Base-by-base conservation (phyloP, 1,140 invertebrate species). In the Sogatella furcifera region DNA sequence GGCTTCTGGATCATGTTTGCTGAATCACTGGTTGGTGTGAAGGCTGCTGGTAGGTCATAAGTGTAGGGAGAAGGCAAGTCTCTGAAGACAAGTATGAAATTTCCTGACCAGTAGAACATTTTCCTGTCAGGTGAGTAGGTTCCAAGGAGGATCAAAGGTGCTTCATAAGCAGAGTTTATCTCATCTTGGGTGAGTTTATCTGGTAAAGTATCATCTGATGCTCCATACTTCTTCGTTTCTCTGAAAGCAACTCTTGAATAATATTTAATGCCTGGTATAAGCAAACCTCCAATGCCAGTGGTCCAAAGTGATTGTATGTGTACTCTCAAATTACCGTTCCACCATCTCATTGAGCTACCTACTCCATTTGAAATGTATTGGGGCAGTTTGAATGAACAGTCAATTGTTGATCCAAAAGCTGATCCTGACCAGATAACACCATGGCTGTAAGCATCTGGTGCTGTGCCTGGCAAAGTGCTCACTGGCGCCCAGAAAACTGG, bases 381-480 rank as follows among this genome's bases (percentile, higher is more conserved):
- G 46, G 63, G 60, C 14, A 64, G 49, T 22, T 55, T 55, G 44
- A 57, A 64, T 0, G 55, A 42, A 5, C 62, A 59, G 53, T 64
- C 43, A 2, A 64, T 15, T 11, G 55, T 55, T 21, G 62, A 52
- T 34, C 59, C 59, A 19, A 64, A 57, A 28, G 57, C 52, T 14
- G 54, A 61, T 24, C 59, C 55, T 15, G 56, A 59, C 63, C 63
- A 64, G 41, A 64, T 55, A 8, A 59, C 59, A 17, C 52, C 60
- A 31, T 64, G 63, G 14, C 55, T 57, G 24, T 62, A 61, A 21
- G 55, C 42, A 41, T 52, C 59, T 53, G 46, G 21, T 2, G 46
- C 4, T 13, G 58, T 54, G 34, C 13, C n/a, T 52, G 57, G 21
- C 5, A 53, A 19, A 24, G 10, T 54, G 31, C 19, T 46, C 52